Conservation (phyloP, 2,113 vertebrate genomes). For the Nannobrachium achirus region DNA sequence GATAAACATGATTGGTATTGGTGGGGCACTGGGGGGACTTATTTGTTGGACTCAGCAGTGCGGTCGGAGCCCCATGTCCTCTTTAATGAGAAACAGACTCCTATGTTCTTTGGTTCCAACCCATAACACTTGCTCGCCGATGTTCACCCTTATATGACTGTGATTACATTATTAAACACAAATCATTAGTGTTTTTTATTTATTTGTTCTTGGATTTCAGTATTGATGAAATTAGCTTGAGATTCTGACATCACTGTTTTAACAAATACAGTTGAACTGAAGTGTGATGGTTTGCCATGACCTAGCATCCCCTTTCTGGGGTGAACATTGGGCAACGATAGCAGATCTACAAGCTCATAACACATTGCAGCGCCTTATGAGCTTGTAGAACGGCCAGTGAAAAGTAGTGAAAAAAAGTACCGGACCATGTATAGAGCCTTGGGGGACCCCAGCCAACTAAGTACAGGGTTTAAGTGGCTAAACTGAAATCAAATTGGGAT, state of each 20-base stretch:
- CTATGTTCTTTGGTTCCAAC: constrained; percentile 44
- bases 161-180: constrained; percentile 20
- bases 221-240: constrained; percentile 18
- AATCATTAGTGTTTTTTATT: constrained; percentile 14
- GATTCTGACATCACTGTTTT: background rate
- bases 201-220: background rate
- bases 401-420: too few relatives aligned
- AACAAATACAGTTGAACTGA: background rate
- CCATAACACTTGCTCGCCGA: constrained; percentile 15
- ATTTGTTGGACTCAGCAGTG: constrained; percentile 70
- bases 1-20: too few relatives aligned
- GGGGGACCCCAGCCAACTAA: too few relatives aligned
- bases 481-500: too few relatives aligned
- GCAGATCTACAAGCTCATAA: too few relatives aligned
- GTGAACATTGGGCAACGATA: too few relatives aligned
- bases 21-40: constrained; percentile 60
- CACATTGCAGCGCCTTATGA: too few relatives aligned
- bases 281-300: background rate
- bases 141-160: too few relatives aligned
- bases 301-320: too few relatives aligned
- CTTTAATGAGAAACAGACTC: constrained; percentile 99
- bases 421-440: too few relatives aligned
- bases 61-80: constrained; percentile 82
- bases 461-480: too few relatives aligned
- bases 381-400: too few relatives aligned